phyloP scores from a whole-genome alignment of 2,888 invertebrate species.

The Micropterix aruncella region DNA sequence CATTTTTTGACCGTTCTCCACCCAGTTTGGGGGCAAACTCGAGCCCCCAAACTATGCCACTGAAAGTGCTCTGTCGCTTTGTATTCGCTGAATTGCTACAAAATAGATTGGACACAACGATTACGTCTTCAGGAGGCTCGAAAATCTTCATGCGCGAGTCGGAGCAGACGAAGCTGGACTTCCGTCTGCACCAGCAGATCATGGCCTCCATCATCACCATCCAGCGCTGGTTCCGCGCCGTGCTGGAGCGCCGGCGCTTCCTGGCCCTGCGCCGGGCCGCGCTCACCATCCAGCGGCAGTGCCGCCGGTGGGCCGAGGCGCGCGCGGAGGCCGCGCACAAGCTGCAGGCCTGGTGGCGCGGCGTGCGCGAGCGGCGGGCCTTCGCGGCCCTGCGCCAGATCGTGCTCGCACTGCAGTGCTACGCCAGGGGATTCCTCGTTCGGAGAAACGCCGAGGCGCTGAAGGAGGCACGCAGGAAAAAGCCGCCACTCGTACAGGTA shows the following conservation, averaged over 20 bases:
- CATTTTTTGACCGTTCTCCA: too few species aligned
- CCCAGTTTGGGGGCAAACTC: too few species aligned
- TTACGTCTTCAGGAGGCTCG: conserved; percentile 52
- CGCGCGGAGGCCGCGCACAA: conserved; percentile 14
- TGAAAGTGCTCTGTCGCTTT: too few species aligned
- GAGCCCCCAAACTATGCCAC: too few species aligned
- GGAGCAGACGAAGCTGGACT: conserved; percentile 85
- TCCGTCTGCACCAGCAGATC: conserved; percentile 84
- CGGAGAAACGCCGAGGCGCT: conserved; percentile 38
- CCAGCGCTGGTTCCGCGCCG: conserved; percentile 81
- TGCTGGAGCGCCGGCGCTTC: conserved; percentile 66
- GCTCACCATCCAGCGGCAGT: conserved; percentile 52
- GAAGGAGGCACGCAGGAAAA: conserved; percentile 13
- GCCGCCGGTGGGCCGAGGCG: conserved; percentile 19
- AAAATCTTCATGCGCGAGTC: conserved; percentile 92
- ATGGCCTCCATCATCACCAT: conserved; percentile 85
- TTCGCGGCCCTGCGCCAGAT: conserved; percentile 46
- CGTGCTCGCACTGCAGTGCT: conserved; percentile 55
- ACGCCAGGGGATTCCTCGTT: conserved; percentile 50
- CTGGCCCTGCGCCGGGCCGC: conserved; percentile 58
- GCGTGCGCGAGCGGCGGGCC: conserved; percentile 51
- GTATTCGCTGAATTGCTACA: too few species aligned
- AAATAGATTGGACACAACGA: too few species aligned
- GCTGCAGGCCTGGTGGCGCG: conserved; percentile 68
- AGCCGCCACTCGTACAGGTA: background rate